Evolutionary conservation across 2,888 invertebrate genomes (phyloP).

Genomic region (Athetis lepigone): DNA sequence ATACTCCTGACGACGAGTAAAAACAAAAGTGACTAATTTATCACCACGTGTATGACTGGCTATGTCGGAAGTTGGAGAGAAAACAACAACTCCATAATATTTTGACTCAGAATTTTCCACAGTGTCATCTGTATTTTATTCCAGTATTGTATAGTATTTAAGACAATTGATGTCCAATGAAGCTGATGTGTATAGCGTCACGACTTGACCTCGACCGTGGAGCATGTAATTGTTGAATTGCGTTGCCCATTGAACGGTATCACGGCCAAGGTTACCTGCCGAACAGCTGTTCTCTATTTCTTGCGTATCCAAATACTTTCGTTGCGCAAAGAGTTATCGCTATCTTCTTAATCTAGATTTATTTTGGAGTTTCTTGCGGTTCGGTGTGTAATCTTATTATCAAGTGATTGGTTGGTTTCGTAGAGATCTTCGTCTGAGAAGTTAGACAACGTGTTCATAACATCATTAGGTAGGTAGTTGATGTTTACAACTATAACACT

Average conservation of each 20-base stretch:
- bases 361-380: constrained; percentile 28
- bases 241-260: constrained; percentile 79
- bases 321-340: constrained; percentile 59
- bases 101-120: constrained; percentile 33
- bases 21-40: constrained; percentile 18
- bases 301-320: constrained; percentile 63
- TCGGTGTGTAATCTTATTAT: constrained; percentile 20
- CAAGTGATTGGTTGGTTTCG: constrained; percentile 14
- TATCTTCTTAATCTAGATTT: constrained; percentile 46
- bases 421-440: background rate
- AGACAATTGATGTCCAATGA: constrained; percentile 49
- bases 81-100: constrained; percentile 13
- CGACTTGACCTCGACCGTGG: constrained; percentile 81
- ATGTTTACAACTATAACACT: background rate
- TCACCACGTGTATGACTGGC: constrained; percentile 9
- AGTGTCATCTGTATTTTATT: constrained; percentile 24
- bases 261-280: constrained; percentile 85
- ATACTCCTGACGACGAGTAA: background rate
- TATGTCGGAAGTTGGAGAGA: background rate
- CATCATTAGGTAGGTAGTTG: background rate
- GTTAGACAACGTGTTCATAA: background rate
- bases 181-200: constrained; percentile 67
- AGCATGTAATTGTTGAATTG: constrained; percentile 86
- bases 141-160: constrained; percentile 40
- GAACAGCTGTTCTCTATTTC: constrained; percentile 76